phyloP scores from a whole-genome alignment of 2,888 invertebrate genomes.

The Drosophila fungiperda region DNA sequence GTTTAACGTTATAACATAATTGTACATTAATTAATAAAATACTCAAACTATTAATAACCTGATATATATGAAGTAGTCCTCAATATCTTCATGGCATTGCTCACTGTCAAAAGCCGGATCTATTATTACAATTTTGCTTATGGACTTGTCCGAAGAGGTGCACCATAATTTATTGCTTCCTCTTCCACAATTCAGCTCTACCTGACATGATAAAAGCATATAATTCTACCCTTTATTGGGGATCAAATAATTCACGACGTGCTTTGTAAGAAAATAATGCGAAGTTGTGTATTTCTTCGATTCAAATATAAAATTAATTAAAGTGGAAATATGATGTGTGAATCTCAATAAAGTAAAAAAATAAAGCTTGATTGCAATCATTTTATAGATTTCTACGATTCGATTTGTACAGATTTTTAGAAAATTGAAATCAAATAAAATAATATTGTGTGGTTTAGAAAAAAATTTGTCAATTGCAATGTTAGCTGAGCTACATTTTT shows the following conservation, averaged over 20 bases:
- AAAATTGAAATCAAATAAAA: background rate
- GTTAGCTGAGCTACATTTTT: background rate
- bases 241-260: background rate
- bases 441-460: background rate
- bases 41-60: background rate
- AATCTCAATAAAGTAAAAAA: background rate
- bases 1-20: background rate
- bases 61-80: background rate
- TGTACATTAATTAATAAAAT: background rate
- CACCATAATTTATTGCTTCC: background rate
- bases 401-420: background rate
- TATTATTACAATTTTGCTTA: background rate
- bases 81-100: background rate
- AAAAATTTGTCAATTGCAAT: background rate
- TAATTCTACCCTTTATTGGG: background rate
- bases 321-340: background rate
- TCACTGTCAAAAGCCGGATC: background rate
- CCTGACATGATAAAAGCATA: background rate
- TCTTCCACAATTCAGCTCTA: background rate
- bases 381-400: background rate
- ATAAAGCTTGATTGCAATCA: background rate
- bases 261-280: background rate
- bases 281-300: background rate
- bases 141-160: background rate
- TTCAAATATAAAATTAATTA: background rate